Evolutionary conservation across 1,140 invertebrate genomes (phyloP), one percentile per base, ranked within the genome.

Genomic region (Scaptodrosophila lebanonensis): DNA sequence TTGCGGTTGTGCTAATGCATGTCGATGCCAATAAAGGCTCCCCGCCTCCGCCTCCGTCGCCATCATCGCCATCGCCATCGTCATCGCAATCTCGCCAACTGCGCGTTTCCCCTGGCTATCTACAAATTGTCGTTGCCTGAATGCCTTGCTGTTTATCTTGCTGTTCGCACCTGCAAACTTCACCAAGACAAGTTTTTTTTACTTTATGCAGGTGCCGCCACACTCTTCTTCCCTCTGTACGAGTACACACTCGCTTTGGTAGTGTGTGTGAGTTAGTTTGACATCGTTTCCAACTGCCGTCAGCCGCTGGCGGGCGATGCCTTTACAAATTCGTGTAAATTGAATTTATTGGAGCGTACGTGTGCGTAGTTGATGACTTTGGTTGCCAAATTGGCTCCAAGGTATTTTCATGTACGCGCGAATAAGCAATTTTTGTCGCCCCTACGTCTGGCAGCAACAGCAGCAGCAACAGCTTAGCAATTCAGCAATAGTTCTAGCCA

Each of bases 311-410:
- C 29, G 25, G 20, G 38, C 44, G 57, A 51, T 75, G 59, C 75
- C 75, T 82, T 75, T 79, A 66, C 69, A 82, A 82, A 82, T 82
- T 82, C 76, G 75, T 75, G 75, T 75, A 82, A 82, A 82, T 82
- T 82, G 75, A 82, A 82, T 82, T 82, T 82, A 82, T 82, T 60
- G 75, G 60, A 66, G 75, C 75, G 62, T 82, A 66, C 76, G 75
- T 75, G 76, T 75, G 75, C 70, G 70, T 65, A 82, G 61, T 63
- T 70, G 75, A 82, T 82, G 75, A 73, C 69, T 70, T 70, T 64
- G 66, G 61, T 52, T 79, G 66, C 57, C 58, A 82, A 82, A 82
- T 82, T 82, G 75, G 61, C 75, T 75, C 40, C 43, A 36, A 57
- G 65, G 69, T 71, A 57, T 39, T 66, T 53, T 58, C 48, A 35